Base-by-base conservation (phyloP, 1,140 invertebrate species). In the Coenobita brevimanus region DNA sequence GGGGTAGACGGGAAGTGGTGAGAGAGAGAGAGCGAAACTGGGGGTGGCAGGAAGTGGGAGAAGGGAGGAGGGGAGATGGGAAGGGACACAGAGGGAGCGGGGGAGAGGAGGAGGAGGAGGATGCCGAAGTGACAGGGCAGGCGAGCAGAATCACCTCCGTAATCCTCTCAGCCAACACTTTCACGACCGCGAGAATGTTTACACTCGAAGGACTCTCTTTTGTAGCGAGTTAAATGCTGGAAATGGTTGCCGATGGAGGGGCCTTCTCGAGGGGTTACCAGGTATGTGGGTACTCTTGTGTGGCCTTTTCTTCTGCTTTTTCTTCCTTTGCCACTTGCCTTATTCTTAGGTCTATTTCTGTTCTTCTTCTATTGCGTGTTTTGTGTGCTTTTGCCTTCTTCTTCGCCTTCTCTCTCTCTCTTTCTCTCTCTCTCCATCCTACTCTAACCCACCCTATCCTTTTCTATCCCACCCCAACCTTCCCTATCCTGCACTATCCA, bases 181-280 rank as follows among this genome's bases (percentile, higher is more conserved):
- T 71, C 76, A 87, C 46, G 76, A 38, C 85, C 85, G 80, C 76
- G 27, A 87, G 84, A 87, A 87, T 87, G 84, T 80, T 87, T 80
- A 87, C 85, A 87, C 76, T 60, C 79, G 85, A 87, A 62, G 78
- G 76, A 57, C 21, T 80, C 21, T 80, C 78, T 60, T 87, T 87
- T 87, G 78, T 87, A 67, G 50, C n/a, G 41, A 57, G 76, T 81
- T 80, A 87, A 87, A 80, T 54, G 85, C 76, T 81, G 85, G 85
- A 87, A 71, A 80, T 43, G 41, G 85, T 75, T 36, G n/a, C 71
- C 46, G 24, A 76, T 46, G 82, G 46, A 8, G 6, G 46, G 46
- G 6, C 17, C 41, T 62, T 81, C 1, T 81, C 30, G n/a, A n/a
- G n/a, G n/a, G n/a, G n/a, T n/a, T n/a, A n/a, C n/a, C n/a, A n/a